Evolutionary conservation across 2,888 invertebrate genomes (phyloP).

Genomic region (Tetragonula carbonaria): DNA sequence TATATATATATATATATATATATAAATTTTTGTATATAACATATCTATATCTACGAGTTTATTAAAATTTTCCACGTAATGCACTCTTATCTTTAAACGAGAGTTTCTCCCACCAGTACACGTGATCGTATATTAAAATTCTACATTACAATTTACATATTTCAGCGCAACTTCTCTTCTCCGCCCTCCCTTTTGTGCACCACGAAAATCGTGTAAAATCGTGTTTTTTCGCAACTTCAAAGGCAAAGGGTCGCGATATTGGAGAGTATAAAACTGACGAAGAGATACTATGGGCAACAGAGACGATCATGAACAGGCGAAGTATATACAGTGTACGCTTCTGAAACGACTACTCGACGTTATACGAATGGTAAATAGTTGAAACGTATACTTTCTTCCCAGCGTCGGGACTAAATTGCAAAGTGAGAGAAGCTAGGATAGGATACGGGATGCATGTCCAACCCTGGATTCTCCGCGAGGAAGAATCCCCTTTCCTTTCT

Average conservation of each 20-base stretch:
- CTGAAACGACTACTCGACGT: background rate
- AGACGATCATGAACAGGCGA: background rate
- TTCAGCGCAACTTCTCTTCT: background rate
- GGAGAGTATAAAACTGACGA: conserved; percentile 15
- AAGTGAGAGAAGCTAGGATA: conserved; percentile 8
- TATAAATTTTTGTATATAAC: background rate
- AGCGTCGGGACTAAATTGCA: conserved; percentile 19
- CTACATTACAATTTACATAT: background rate
- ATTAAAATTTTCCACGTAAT: background rate
- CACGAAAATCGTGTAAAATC: background rate
- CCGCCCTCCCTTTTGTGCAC: too few species aligned
- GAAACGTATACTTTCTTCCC: conserved; percentile 38
- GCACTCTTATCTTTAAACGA: background rate
- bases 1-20: background rate
- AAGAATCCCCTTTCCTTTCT: background rate
- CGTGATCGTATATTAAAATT: background rate
- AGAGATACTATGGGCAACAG: background rate
- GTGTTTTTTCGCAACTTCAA: background rate
- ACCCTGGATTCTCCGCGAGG: conserved; percentile 9
- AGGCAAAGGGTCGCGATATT: conserved; percentile 16
- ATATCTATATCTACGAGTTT: background rate
- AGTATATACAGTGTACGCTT: background rate
- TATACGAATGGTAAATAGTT: conserved; percentile 51
- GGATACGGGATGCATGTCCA: conserved; percentile 27
- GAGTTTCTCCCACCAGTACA: background rate